These are phyloP conservation scores for Phocoena sinus DNA, from an alignment of 2,113 vertebrate species.

Conservation along the genomic window DNA sequence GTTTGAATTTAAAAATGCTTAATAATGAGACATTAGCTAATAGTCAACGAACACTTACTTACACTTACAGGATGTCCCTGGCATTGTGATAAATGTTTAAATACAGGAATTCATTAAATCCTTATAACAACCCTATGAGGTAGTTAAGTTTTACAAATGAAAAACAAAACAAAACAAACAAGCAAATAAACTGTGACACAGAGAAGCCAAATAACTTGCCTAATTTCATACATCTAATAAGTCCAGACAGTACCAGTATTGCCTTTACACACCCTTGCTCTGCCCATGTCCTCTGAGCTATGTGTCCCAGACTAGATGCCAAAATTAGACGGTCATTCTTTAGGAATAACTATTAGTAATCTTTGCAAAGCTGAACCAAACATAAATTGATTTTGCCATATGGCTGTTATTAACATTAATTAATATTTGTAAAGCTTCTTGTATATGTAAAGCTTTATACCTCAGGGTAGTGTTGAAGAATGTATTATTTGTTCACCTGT, in stretches of 20 bases:
- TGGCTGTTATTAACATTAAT: slow-evolving; percentile 57
- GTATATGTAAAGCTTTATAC: slow-evolving; percentile 29
- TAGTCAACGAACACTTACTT: background rate
- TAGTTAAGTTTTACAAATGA: background rate
- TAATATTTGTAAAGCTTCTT: slow-evolving; percentile 49
- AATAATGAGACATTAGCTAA: background rate
- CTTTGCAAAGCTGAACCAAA: slow-evolving; percentile 36
- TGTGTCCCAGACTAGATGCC: background rate
- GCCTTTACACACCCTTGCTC: background rate
- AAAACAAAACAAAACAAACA: background rate
- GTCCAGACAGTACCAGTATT: accelerated
- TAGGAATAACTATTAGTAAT: background rate
- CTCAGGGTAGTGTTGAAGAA: slow-evolving; percentile 37
- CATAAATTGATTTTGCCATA: slow-evolving; percentile 40
- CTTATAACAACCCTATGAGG: background rate
- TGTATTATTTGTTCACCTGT: slow-evolving; percentile 38
- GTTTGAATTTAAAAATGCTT: background rate
- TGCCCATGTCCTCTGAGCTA: background rate
- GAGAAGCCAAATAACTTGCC: background rate
- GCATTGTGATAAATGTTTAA: background rate
- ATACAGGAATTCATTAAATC: background rate
- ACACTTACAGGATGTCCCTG: background rate
- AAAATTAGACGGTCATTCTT: background rate
- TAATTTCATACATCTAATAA: background rate
- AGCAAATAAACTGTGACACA: background rate